These are phyloP conservation scores for Sussaba pulchella DNA, from an alignment of 2,888 invertebrate genomes.

Conservation along the genomic window DNA sequence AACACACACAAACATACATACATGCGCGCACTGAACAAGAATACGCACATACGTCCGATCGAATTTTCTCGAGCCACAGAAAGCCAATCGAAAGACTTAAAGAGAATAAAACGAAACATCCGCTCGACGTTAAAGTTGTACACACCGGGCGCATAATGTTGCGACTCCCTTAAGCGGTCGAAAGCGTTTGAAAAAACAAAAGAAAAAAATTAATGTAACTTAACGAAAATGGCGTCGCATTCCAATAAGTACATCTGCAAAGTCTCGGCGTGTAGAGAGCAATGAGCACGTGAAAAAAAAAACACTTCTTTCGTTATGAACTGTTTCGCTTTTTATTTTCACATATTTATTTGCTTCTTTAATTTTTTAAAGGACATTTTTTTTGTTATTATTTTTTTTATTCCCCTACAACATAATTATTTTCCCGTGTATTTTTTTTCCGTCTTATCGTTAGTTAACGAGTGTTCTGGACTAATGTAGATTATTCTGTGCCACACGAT, in stretches of 20 bases:
- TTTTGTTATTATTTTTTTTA: too few species aligned
- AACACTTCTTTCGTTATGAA: too few species aligned
- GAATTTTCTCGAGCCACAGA: background rate
- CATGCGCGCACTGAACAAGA: background rate
- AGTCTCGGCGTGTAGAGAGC: slow-evolving; percentile 10
- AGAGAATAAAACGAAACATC: background rate
- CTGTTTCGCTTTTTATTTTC: background rate
- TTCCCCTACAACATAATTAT: too few species aligned
- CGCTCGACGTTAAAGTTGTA: background rate
- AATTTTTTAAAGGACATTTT: too few species aligned
- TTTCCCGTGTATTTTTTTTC: too few species aligned
- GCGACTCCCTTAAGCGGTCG: background rate
- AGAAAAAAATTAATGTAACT: too few species aligned
- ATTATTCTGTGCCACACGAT: background rate
- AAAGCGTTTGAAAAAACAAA: slow-evolving; percentile 16
- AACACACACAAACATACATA: background rate
- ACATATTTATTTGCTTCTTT: slow-evolving; percentile 6
- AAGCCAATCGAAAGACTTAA: background rate
- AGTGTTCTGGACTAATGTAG: background rate
- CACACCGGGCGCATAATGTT: background rate
- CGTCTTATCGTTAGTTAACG: background rate
- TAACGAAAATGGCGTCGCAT: too few species aligned
- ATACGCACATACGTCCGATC: background rate
- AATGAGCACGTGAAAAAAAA: slow-evolving; percentile 1
- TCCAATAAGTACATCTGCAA: slow-evolving; percentile 4